These are phyloP conservation scores for Daboia siamensis DNA, from an alignment of 2,113 vertebrate species.

Conservation along the genomic window DNA sequence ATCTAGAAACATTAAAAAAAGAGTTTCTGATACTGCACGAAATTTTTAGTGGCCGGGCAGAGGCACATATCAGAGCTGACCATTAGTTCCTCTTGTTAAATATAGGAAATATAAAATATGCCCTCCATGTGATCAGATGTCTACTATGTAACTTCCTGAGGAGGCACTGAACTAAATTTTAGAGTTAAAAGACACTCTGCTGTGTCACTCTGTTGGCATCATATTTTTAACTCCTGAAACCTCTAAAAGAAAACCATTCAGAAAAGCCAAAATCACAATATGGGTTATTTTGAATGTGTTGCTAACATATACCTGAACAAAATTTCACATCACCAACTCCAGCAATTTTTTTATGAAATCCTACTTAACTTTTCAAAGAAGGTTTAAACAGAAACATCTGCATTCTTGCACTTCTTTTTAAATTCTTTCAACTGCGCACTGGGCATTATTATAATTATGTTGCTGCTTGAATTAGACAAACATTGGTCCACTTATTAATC, in stretches of 20 bases:
- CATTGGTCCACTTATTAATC: neutral
- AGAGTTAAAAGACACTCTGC: too few species aligned
- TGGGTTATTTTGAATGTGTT: neutral
- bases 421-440: neutral
- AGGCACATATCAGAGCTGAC: neutral
- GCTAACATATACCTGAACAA: neutral
- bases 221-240: neutral
- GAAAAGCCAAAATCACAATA: neutral
- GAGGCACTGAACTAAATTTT: neutral
- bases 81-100: neutral
- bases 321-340: neutral
- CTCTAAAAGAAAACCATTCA: neutral
- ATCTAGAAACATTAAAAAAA: neutral
- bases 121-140: neutral
- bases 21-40: neutral
- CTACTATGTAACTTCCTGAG: neutral
- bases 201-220: neutral
- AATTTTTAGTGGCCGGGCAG: neutral
- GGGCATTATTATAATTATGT: neutral
- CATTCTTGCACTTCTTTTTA: neutral
- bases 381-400: neutral
- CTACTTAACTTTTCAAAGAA: neutral
- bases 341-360: neutral
- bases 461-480: neutral
- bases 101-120: neutral